These are phyloP conservation scores for Mormyrus lacerda DNA, from an alignment of 2,113 vertebrate species.

Conservation along the genomic window DNA sequence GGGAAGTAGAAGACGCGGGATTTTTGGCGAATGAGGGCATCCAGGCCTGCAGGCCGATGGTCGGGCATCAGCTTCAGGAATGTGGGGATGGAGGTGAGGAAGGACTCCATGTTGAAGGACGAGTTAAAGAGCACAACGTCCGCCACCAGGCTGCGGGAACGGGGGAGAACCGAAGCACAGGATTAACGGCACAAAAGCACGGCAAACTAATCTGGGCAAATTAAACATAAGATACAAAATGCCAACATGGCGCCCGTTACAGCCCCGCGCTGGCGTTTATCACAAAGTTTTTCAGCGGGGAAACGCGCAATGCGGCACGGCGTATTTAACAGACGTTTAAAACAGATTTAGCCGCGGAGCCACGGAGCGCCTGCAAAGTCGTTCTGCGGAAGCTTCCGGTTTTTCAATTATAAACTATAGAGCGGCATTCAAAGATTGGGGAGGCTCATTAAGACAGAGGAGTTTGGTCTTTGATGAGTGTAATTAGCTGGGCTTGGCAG, in stretches of 20 bases:
- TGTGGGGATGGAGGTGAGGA: conserved; percentile 74
- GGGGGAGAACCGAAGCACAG: neutral
- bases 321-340: neutral
- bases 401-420: conserved; percentile 22
- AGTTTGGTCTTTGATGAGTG: conserved; percentile 16
- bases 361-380: conserved; percentile 1
- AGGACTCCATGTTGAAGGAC: conserved; percentile 87
- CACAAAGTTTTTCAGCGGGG: neutral
- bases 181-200: neutral
- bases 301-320: neutral
- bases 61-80: conserved; percentile 92
- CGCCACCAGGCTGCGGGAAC: conserved; percentile 74
- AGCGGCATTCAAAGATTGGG: neutral
- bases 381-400: conserved; percentile 7
- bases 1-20: conserved; percentile 85
- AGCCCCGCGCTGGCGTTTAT: neutral
- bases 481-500: conserved; percentile 11
- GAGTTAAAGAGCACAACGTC: conserved; percentile 83
- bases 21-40: conserved; percentile 77
- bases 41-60: conserved; percentile 79
- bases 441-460: conserved; percentile 18
- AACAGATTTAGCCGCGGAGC: conserved; percentile 16
- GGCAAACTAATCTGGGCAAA: neutral
- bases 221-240: neutral
- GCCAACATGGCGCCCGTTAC: neutral